Evolutionary conservation across 2,797 vertebrate genomes (phyloP).

Genomic region (Pteropus rufus): DNA sequence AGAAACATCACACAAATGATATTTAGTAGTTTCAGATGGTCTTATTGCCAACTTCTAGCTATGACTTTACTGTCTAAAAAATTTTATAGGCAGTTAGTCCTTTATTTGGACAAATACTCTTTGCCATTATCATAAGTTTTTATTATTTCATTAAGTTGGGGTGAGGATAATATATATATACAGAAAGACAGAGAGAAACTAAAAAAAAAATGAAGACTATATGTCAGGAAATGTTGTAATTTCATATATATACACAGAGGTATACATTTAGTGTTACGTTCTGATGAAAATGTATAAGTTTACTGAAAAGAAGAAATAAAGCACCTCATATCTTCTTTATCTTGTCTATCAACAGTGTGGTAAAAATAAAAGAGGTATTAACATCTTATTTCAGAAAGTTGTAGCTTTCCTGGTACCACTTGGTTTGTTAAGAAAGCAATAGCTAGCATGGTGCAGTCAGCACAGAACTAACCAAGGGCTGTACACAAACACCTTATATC

Average conservation of each 20-base stretch:
- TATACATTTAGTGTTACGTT: neutral
- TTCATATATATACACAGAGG: neutral
- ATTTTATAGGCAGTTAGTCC: constrained; percentile 69
- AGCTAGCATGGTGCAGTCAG: neutral
- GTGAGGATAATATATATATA: neutral
- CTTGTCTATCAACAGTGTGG: neutral
- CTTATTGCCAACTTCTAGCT: constrained; percentile 81
- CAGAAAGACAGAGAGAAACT: neutral
- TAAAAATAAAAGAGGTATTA: constrained; percentile 28
- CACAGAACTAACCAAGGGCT: neutral
- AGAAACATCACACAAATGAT: constrained; percentile 71
- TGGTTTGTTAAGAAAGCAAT: constrained; percentile 16
- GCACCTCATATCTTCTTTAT: neutral
- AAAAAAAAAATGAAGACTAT: neutral
- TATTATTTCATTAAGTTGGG: constrained; percentile 54
- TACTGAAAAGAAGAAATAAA: constrained; percentile 46
- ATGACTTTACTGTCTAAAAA: constrained; percentile 77
- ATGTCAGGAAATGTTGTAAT: neutral
- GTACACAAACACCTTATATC: neutral
- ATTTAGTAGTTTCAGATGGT: constrained; percentile 80
- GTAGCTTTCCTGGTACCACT: neutral
- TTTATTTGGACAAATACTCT: constrained; percentile 76
- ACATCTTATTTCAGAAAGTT: neutral
- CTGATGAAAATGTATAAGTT: neutral
- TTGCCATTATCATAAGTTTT: constrained; percentile 69